Evolutionary conservation across 2,797 vertebrate species (phyloP), one percentile per base, ranked within the genome.

Genomic region (Hemitrygon akajei): DNA sequence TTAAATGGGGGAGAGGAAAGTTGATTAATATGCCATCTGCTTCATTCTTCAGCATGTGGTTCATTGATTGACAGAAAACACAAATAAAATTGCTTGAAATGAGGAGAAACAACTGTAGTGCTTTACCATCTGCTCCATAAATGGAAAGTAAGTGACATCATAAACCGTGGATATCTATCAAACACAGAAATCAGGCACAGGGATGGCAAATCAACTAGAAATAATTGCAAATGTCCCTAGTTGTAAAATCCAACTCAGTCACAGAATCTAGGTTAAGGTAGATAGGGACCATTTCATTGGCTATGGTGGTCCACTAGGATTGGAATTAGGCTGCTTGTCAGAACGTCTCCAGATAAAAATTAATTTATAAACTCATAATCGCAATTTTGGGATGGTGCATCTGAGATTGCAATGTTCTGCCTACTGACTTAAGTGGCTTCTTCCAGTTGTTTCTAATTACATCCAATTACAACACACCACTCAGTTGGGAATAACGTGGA

Each of bases 11-110:
- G 27, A 34, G 47, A 73, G 11, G 14, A 73, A 73, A 22, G 5
- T 47, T 71, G 37, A 92, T 47, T 75, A 92, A 73, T 73, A 75
- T 47, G 9, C 89, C 89, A 92, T 92, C 89, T 92, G 89, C 69
- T 92, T 66, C 25, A 7, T 92, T 47, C 7, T 1, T 25, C 89
- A 92, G 37, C 40, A 3, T 11, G 4, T 73, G n/a, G 69, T 14
- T 71, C 63, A 47, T 56, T 92, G 89, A 73, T 30, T 92, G 89
- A 73, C 37, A 92, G 89, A 73, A 92, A 75, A 92, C 66, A 27
- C 34, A 92, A 12, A 71, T 92, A 75, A 92, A 73, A 73, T 76
- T 7, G 71, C 30, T 56, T 93, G 69, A 76, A n/a, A 56, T 93
- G 22, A 76, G 91, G 40, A 3, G 47, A 76, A 93, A 18, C 91